Evolutionary conservation across 2,797 vertebrate species (phyloP).

Genomic region (Tiaroga cobitis): DNA sequence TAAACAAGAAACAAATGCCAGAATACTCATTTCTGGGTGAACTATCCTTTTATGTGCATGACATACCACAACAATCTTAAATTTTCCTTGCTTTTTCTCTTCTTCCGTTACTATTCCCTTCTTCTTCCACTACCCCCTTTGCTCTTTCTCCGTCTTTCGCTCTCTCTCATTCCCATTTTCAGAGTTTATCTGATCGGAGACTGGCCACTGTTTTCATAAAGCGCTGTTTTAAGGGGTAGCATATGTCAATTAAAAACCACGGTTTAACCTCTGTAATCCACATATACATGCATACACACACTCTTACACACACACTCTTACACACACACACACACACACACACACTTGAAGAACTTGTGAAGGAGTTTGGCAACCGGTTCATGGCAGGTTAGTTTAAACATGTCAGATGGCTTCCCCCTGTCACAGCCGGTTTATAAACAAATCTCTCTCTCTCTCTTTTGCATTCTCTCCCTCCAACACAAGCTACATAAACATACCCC

Average conservation of each 20-base stretch:
- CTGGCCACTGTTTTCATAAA: conserved; percentile 82
- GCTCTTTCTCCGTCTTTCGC: conserved; percentile 46
- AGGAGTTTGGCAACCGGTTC: conserved; percentile 61
- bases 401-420: conserved; percentile 62
- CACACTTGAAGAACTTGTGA: conserved; percentile 61
- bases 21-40: neutral
- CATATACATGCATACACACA: conserved; percentile 44
- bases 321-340: conserved; percentile 38
- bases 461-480: neutral
- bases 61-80: conserved; percentile 6
- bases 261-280: conserved; percentile 54
- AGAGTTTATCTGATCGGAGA: conserved; percentile 81
- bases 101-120: conserved; percentile 60
- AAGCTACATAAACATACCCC: conserved; percentile 29
- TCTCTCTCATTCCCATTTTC: conserved; percentile 73
- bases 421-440: conserved; percentile 59
- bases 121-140: conserved; percentile 56
- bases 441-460: conserved; percentile 46
- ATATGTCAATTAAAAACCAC: conserved; percentile 80
- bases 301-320: conserved; percentile 29
- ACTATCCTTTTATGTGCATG: neutral
- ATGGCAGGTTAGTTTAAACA: conserved; percentile 70
- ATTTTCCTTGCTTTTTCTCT: conserved; percentile 52
- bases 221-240: conserved; percentile 81
- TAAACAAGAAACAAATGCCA: conserved; percentile 3